Base-by-base conservation (phyloP, 2,113 vertebrate species). In the Corynorhinus townsendii region DNA sequence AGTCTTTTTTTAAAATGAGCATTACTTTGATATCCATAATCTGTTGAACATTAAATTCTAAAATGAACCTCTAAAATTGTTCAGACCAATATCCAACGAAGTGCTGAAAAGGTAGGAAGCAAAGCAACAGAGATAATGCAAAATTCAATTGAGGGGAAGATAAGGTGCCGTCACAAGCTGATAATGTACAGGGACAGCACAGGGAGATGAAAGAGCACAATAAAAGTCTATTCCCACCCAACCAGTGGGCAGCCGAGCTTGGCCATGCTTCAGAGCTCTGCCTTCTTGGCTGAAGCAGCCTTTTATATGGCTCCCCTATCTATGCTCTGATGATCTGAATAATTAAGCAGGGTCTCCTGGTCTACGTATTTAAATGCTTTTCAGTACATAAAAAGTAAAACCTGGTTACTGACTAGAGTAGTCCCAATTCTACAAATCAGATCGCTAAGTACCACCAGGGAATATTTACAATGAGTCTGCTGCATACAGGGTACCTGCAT, bases 61-160 rank as follows among this genome's bases (percentile, higher is more conserved):
- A 96, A 95, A 86, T 8, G 1, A 96, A 97, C 52, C 64, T 85
- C 30, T 85, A 86, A 96, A 73, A 75, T 64, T 92, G 43, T 86
- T 96, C 91, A 97, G 96, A 89, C 89, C 97, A 97, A 91, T 28
- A 81, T 43, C 87, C 20, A 71, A 0, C 49, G 28, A 95, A 0
- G 52, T 90, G 75, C 11, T 82, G 52, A 96, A 97, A 97, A 80
- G 88, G 75, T 45, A 97, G 54, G 26, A 96, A 93, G 26, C 91
- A 68, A 95, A 95, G 95, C 2, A 45, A 85, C 16, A 38, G 85
- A 90, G 69, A 97, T 96, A 85, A 72, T 1, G 11, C 40, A 94
- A 97, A 97, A 97, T 62, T 91, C 1, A 91, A 40, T 24, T 45
- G 83, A 97, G 82, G 89, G 93, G 90, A 97, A 73, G 96, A 96